A percentile compares a stretch with the other conserved stretches of the same genome.
These are phyloP conservation scores for Meleagris gallopavo DNA, from an alignment of 2,113 vertebrate species.

Conservation along the genomic window DNA sequence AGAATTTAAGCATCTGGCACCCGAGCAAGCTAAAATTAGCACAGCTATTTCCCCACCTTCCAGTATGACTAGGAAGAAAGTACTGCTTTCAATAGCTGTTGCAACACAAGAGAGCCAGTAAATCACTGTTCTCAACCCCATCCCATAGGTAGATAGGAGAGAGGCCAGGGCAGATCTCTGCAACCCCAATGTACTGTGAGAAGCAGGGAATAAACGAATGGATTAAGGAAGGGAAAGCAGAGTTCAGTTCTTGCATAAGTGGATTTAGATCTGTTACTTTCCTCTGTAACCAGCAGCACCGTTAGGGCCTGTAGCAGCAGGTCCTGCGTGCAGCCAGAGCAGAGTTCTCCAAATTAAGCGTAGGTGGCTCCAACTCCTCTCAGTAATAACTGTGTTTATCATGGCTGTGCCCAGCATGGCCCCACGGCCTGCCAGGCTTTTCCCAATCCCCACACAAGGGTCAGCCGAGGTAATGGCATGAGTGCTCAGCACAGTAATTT, in stretches of 20 bases:
- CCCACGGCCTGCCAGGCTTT: not conserved
- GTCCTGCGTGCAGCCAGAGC: not conserved
- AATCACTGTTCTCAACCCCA: not conserved
- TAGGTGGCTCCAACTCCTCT: not conserved
- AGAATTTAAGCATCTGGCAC: not conserved
- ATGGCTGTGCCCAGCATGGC: not conserved
- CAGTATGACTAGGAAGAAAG: not conserved
- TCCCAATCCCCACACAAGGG: not conserved
- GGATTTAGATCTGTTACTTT: slow-evolving; percentile 18
- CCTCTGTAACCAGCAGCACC: not conserved
- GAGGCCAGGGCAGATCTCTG: not conserved
- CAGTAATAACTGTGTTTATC: not conserved
- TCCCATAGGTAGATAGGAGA: not conserved
- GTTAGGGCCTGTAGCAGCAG: not conserved
- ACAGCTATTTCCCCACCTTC: not conserved
- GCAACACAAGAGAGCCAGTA: not conserved
- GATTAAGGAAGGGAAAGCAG: slow-evolving; percentile 45
- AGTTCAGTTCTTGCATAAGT: slow-evolving; percentile 20
- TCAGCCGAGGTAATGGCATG: slow-evolving; percentile 42
- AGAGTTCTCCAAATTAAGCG: not conserved
- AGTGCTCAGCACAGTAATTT: not conserved
- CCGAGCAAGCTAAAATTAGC: not conserved
- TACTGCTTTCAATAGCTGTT: not conserved
- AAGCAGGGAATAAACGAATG: not conserved
- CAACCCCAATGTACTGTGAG: not conserved